Evolutionary conservation across 2,888 invertebrate species (phyloP).

Genomic region (Hofmannophila pseudospretella): DNA sequence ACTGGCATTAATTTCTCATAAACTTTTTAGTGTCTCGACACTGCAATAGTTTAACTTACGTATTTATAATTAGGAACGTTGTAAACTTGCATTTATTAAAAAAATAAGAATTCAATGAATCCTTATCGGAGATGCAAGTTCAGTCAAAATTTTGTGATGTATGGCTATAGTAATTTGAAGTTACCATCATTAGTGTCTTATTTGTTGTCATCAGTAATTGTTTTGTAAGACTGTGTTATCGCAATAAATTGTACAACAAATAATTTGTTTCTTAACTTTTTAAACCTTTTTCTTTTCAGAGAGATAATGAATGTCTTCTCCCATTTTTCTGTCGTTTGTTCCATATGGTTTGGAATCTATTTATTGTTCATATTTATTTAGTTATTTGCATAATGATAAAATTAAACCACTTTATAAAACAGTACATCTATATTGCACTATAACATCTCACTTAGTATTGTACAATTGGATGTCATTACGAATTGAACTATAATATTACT

Average conservation of each 20-base stretch:
- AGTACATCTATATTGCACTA: constrained; percentile 77
- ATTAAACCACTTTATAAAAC: constrained; percentile 50
- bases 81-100: constrained; percentile 3
- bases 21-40: constrained; percentile 1
- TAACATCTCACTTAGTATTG: constrained; percentile 74
- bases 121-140: constrained; percentile 27
- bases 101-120: no score
- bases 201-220: constrained; percentile 61
- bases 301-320: no score
- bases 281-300: no score
- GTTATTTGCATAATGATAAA: no score
- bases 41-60: constrained; percentile 5
- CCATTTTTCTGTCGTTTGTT: no score
- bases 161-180: constrained; percentile 55
- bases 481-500: constrained; percentile 33
- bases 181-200: constrained; percentile 65
- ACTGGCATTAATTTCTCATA: background rate
- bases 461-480: constrained; percentile 58
- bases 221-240: constrained; percentile 73
- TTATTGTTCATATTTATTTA: no score
- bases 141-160: constrained; percentile 60
- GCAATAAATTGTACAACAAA: constrained; percentile 71
- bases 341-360: no score
- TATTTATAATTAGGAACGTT: constrained; percentile 1
- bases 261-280: background rate